These are phyloP conservation scores for Bombus waltoni DNA, from an alignment of 1,140 invertebrate species.

Conservation along the genomic window DNA sequence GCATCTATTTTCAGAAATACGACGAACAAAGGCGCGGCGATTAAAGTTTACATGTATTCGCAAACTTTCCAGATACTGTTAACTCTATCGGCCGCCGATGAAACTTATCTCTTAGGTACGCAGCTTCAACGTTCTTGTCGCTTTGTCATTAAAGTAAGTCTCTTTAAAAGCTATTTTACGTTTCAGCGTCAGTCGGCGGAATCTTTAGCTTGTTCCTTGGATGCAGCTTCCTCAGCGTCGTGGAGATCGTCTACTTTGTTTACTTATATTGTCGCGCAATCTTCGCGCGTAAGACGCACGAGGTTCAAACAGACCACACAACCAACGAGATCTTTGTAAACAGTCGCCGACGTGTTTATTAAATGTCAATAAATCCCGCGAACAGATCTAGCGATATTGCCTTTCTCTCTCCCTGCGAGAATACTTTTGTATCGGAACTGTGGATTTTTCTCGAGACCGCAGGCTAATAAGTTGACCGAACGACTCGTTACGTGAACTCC, in stretches of 20 bases:
- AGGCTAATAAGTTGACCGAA: not conserved
- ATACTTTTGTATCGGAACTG: not conserved
- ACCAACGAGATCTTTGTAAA: not conserved
- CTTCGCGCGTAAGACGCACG: not conserved
- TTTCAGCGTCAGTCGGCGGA: conserved; percentile 63
- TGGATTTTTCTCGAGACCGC: not conserved
- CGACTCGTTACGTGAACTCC: not conserved
- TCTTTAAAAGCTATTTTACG: too few relatives aligned
- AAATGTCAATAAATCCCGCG: not conserved
- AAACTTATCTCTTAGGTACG: conserved; percentile 54
- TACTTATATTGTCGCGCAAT: not conserved
- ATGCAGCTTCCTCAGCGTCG: conserved; percentile 60
- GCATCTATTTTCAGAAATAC: not conserved
- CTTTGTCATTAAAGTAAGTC: too few relatives aligned
- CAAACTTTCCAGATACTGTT: not conserved
- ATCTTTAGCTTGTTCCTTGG: conserved; percentile 66
- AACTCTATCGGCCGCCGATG: conserved; percentile 42
- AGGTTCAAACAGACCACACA: too few relatives aligned
- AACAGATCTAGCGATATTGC: not conserved
- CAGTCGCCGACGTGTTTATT: not conserved
- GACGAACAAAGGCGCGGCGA: not conserved
- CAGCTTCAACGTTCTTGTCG: not conserved
- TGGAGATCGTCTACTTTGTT: conserved; percentile 58
- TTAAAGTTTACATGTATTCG: conserved; percentile 49
- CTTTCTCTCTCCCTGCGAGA: not conserved